Base-by-base conservation (phyloP, 1,140 invertebrate species). In the Bilobella aurantiaca region DNA sequence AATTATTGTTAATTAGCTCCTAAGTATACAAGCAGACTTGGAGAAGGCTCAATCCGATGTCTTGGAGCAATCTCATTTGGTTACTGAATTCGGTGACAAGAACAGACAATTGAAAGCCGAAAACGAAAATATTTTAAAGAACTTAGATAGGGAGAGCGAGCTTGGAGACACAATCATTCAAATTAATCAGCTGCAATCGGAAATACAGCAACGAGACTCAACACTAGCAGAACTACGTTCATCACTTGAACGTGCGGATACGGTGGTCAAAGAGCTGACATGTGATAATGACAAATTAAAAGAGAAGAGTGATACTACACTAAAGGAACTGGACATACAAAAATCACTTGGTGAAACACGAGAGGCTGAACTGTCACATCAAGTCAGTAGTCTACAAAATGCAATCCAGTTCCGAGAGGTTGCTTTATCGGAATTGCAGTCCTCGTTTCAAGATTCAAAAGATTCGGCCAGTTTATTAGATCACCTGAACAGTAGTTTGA, bases 11-110 rank as follows among this genome's bases (percentile, higher is more conserved):
- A 23, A 61, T 62, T 53, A 70, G 69, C 56, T 70, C 2, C 53
- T 70, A 0, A 70, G 65, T 53, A 66, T 66, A 12, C 69, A 70
- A 29, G 61, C 63, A 21, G 69, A 70, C 34, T 16, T 68, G 12
- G 28, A 46, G 0, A 57, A 62, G 28, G 12, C 47, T 1, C 34
- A 68, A 49, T 34, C 59, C 23, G 62, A 68, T n/a, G 18, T 64
- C 27, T 3, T 49, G 3, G 12, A 63, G 29, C 53, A 32, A 12
- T 5, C 28, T 5, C 47, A n/a, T 29, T 5, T 56, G 21, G 62
- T 29, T 2, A 53, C 47, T 49, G 62, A 63, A n/a, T 18, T 63
- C 16, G 21, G 12, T 8, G 46, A 63, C 27, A 46, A 49, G 12
- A 63, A 63, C 29, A 23, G 23, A 29, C 28, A 63, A 5, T 49